Conservation (phyloP, 2,888 invertebrate species). For the Volucella inflata region DNA sequence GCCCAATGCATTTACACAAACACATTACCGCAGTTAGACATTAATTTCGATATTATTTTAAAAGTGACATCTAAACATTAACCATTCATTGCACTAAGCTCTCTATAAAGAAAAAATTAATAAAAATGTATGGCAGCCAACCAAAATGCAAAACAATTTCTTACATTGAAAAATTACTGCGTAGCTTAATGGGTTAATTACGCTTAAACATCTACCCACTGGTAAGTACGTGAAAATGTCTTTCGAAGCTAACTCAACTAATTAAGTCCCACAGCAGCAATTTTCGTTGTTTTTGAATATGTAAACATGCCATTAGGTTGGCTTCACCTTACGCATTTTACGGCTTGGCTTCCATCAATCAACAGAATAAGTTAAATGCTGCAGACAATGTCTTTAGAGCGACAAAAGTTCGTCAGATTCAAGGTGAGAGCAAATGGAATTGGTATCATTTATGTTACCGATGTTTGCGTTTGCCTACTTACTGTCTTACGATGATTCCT, state of each 20-base stretch:
- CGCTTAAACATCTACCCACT: constrained; percentile 37
- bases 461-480: not conserved
- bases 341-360: constrained; percentile 9
- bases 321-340: not conserved
- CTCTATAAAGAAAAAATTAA: not conserved
- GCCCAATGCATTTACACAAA: too few species aligned
- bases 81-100: not conserved
- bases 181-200: constrained; percentile 49
- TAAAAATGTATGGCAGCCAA: not conserved
- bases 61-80: too few species aligned
- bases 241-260: constrained; percentile 23
- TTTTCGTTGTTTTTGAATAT: not conserved
- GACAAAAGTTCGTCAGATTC: not conserved
- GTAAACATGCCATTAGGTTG: constrained; percentile 12
- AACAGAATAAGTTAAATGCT: not conserved
- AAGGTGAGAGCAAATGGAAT: constrained; percentile 17
- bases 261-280: constrained; percentile 31
- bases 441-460: not conserved
- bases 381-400: not conserved
- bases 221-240: not conserved
- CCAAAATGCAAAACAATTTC: constrained; percentile 15
- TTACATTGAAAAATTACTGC: constrained; percentile 38
- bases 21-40: too few species aligned
- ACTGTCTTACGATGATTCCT: constrained; percentile 17
- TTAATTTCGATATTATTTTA: too few species aligned